Conservation (phyloP, 2,888 invertebrate species). For the Hermaeophaga mercurialis region DNA sequence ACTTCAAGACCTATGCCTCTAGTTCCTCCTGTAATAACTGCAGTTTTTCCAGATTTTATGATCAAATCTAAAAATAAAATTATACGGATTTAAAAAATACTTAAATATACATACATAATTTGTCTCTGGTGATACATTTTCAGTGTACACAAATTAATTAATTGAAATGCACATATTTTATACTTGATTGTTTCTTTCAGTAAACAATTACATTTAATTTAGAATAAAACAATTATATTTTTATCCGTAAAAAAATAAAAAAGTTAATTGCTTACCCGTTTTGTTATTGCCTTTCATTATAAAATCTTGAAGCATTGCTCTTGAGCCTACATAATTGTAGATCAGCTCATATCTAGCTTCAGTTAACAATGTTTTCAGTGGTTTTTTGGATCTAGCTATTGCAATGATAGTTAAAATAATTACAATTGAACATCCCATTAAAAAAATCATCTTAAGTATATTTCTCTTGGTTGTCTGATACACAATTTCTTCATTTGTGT, state of each 20-base stretch:
- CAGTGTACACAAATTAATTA: too few species aligned
- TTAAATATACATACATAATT: too few species aligned
- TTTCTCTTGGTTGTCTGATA: not conserved
- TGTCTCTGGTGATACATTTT: too few species aligned
- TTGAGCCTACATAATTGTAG: conserved; percentile 66
- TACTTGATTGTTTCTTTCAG: too few species aligned
- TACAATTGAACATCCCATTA: conserved; percentile 47
- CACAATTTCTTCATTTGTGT: conserved; percentile 20
- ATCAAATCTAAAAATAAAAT: conserved; percentile 38
- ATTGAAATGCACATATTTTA: too few species aligned
- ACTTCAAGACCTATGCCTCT: conserved; percentile 83
- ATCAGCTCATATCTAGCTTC: conserved; percentile 63
- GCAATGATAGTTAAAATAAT: conserved; percentile 48
- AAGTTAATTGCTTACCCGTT: conserved; percentile 56
- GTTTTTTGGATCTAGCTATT: conserved; percentile 60
- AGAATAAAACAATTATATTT: too few species aligned
- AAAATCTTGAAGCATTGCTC: conserved; percentile 66
- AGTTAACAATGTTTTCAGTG: conserved; percentile 60
- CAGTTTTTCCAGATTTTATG: conserved; percentile 67
- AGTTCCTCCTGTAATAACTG: conserved; percentile 85
- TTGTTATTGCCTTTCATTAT: conserved; percentile 63
- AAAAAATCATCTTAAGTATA: conserved; percentile 46
- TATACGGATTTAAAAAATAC: too few species aligned
- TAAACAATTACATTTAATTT: too few species aligned
- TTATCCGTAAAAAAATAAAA: conserved; percentile 2